Evolutionary conservation across 1,140 invertebrate species (phyloP).

Genomic region (Macrotrachela quadricornifera): DNA sequence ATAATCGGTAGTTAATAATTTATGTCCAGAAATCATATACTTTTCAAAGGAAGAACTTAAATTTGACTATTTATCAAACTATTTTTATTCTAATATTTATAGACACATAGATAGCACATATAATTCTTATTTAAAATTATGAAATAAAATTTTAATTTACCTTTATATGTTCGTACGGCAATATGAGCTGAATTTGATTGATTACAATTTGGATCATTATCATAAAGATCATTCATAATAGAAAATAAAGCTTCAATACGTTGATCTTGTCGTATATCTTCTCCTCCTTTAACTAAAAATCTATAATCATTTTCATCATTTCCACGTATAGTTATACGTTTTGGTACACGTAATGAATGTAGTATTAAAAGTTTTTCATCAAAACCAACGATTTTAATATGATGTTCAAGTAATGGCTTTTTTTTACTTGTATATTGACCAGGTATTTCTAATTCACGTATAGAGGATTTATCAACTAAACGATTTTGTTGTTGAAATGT

Average conservation of each 20-base stretch:
- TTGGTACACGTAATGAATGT: constrained; percentile 40
- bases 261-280: constrained; percentile 53
- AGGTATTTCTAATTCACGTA: constrained; percentile 11
- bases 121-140: too few relatives aligned
- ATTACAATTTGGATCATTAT: constrained; percentile 17
- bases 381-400: constrained; percentile 46
- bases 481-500: too few relatives aligned
- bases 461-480: neutral
- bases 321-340: constrained; percentile 43
- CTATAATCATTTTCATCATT: constrained; percentile 47
- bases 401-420: constrained; percentile 41
- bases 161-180: too few relatives aligned
- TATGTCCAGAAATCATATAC: too few relatives aligned
- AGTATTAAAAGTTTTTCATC: constrained; percentile 37
- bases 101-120: too few relatives aligned
- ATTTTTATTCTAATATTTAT: too few relatives aligned
- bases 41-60: too few relatives aligned
- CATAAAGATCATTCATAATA: constrained; percentile 45
- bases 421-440: constrained; percentile 38
- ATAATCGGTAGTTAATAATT: too few relatives aligned
- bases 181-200: neutral
- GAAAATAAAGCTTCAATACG: constrained; percentile 47
- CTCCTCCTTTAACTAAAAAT: constrained; percentile 51
- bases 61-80: too few relatives aligned
- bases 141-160: too few relatives aligned